These are phyloP conservation scores for Protobothrops flavoviridis DNA, from an alignment of 2,113 vertebrate species.

Conservation along the genomic window DNA sequence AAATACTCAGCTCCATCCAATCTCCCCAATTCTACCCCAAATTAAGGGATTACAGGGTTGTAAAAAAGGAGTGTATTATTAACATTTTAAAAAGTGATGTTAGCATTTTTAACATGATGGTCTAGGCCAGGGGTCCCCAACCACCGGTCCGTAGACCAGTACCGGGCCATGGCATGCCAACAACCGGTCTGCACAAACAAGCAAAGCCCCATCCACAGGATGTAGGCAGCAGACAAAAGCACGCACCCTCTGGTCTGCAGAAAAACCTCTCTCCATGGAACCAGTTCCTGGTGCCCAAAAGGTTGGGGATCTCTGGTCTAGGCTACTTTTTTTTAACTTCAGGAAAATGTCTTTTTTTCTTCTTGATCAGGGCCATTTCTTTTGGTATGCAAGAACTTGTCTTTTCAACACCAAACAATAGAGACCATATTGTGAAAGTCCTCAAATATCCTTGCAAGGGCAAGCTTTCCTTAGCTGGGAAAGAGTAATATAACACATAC, in stretches of 20 bases:
- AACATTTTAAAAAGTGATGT: neutral
- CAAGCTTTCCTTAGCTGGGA: too few relatives aligned
- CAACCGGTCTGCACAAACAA: too few relatives aligned
- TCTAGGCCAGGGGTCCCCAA: neutral
- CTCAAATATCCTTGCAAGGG: neutral
- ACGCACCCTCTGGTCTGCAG: too few relatives aligned
- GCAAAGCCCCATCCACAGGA: too few relatives aligned
- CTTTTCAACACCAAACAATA: neutral
- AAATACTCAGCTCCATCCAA: neutral
- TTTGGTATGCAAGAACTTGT: neutral
- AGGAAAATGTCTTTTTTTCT: neutral
- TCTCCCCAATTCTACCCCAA: neutral
- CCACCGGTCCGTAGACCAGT: too few relatives aligned
- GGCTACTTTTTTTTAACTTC: neutral
- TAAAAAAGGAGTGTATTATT: neutral
- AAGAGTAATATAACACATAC: neutral
- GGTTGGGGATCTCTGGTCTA: neutral
- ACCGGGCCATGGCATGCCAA: too few relatives aligned
- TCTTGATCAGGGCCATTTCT: neutral
- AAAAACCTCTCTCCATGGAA: too few relatives aligned
- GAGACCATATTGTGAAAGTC: neutral
- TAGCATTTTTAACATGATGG: neutral
- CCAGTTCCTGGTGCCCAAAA: too few relatives aligned
- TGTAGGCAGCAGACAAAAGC: too few relatives aligned
- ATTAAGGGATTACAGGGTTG: neutral